Percentiles rank a stretch among this genome's conserved stretches.
Conservation (phyloP, 2,888 invertebrate species). For the Drosophila robusta region DNA sequence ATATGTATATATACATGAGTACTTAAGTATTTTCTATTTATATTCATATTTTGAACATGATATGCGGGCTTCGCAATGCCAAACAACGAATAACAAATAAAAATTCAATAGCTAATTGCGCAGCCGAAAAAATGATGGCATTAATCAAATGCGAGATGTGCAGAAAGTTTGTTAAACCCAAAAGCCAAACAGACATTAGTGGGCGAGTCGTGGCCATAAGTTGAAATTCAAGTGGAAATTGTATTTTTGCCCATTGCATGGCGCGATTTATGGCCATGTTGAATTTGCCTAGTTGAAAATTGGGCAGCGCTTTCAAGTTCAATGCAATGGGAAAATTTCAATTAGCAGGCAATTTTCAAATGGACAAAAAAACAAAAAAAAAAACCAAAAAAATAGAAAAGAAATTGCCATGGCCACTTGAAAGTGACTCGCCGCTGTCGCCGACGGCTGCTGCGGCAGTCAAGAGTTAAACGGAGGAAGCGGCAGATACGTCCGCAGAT, state of each 20-base stretch:
- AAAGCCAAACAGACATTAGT: constrained; percentile 31
- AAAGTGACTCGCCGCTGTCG: constrained; percentile 62
- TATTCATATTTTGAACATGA: constrained; percentile 36
- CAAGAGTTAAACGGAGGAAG: constrained; percentile 54
- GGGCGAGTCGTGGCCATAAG: constrained; percentile 37
- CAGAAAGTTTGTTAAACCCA: constrained; percentile 37
- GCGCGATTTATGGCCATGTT: constrained; percentile 47
- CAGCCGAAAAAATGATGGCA: constrained; percentile 48
- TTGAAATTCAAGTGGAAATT: constrained; percentile 58
- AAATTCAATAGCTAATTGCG: constrained; percentile 55
- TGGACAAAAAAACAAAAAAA: constrained; percentile 1
- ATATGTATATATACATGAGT: not conserved
- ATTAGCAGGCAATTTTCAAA: constrained; percentile 49
- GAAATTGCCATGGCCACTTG: constrained; percentile 67
- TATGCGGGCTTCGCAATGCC: constrained; percentile 28
- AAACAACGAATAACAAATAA: constrained; percentile 26
- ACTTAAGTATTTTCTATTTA: constrained; percentile 40
- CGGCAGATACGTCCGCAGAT: constrained; percentile 42
- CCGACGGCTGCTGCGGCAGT: constrained; percentile 13
- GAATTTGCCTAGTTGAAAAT: constrained; percentile 30
- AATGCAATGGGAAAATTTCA: constrained; percentile 73
- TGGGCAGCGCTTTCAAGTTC: constrained; percentile 63
- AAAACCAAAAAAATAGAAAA: constrained; percentile 13
- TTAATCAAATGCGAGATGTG: constrained; percentile 40
- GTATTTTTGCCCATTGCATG: constrained; percentile 39